Evolutionary conservation across 2,888 invertebrate species (phyloP).

Genomic region (Cremastinae sp.): DNA sequence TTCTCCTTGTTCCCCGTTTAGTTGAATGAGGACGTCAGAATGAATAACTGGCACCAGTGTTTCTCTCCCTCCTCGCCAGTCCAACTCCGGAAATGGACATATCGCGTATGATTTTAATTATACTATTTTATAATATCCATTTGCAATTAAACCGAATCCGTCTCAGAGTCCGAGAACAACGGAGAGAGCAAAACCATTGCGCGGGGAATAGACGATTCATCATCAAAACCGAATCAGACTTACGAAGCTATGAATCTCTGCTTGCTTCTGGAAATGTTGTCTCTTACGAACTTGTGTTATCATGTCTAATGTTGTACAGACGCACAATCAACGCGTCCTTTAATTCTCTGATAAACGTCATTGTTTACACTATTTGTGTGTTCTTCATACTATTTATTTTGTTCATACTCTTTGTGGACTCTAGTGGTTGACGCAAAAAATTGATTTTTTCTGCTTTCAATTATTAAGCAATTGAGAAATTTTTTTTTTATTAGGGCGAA

Average conservation of each 20-base stretch:
- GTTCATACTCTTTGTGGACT: no score
- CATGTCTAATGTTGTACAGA: slow-evolving; percentile 25
- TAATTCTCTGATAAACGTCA: no score
- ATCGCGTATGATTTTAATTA: slow-evolving; percentile 8
- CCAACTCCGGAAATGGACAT: slow-evolving; percentile 35
- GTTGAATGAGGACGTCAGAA: slow-evolving; percentile 46
- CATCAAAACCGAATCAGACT: slow-evolving; percentile 68
- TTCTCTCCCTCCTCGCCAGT: background rate
- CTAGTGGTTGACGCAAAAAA: no score
- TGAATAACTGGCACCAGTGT: slow-evolving; percentile 35
- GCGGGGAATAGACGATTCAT: slow-evolving; percentile 51
- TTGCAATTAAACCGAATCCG: slow-evolving; percentile 47
- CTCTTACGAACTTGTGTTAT: slow-evolving; percentile 37
- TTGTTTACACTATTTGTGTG: no score
- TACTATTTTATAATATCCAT: no score
- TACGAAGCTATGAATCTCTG: slow-evolving; percentile 54
- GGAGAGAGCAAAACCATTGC: slow-evolving; percentile 15
- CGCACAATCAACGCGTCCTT: no score
- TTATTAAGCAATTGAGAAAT: no score
- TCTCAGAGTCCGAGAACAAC: slow-evolving; percentile 40
- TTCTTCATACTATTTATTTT: no score
- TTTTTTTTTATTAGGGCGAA: no score
- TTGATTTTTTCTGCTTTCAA: no score
- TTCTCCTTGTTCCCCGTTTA: slow-evolving; percentile 13
- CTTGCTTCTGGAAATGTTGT: slow-evolving; percentile 17